These are phyloP conservation scores for Hepsetus odoe DNA, from an alignment of 2,113 vertebrate genomes.

Conservation along the genomic window DNA sequence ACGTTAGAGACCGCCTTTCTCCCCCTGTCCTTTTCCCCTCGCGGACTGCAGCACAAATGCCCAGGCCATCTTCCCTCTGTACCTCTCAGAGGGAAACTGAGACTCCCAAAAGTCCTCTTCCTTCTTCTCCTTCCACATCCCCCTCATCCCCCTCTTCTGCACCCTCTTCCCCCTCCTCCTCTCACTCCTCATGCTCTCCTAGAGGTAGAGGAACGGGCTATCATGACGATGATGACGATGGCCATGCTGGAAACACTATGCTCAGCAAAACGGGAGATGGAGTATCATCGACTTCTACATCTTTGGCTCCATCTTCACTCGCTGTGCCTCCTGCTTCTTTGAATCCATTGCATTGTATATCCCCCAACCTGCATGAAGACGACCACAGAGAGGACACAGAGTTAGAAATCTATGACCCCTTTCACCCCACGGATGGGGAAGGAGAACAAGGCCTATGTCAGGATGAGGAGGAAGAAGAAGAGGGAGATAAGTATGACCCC, in stretches of 20 bases:
- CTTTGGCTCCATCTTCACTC: conserved; percentile 46
- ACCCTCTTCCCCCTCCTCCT: conserved; percentile 65
- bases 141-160: conserved; percentile 68
- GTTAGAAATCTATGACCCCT: conserved; percentile 86
- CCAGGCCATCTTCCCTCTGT: conserved; percentile 55
- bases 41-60: conserved; percentile 63
- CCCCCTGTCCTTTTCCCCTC: conserved; percentile 58
- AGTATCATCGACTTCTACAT: conserved; percentile 70
- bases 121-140: conserved; percentile 65
- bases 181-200: conserved; percentile 61
- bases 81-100: conserved; percentile 57
- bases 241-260: conserved; percentile 36
- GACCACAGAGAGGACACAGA: conserved; percentile 53
- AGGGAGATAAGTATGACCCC: conserved; percentile 90
- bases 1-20: conserved; percentile 15
- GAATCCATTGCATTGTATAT: conserved; percentile 43
- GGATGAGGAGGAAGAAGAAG: conserved; percentile 69
- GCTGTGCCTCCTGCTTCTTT: conserved; percentile 37
- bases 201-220: conserved; percentile 55
- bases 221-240: conserved; percentile 60
- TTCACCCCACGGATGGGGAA: conserved; percentile 82
- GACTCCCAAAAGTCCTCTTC: conserved; percentile 64
- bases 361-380: conserved; percentile 33
- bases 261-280: conserved; percentile 55
- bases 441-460: conserved; percentile 41